A percentile compares a stretch with the other conserved stretches of the same genome.
These are phyloP conservation scores for Ammodytes marinus DNA, from an alignment of 2,113 vertebrate genomes.

Conservation along the genomic window DNA sequence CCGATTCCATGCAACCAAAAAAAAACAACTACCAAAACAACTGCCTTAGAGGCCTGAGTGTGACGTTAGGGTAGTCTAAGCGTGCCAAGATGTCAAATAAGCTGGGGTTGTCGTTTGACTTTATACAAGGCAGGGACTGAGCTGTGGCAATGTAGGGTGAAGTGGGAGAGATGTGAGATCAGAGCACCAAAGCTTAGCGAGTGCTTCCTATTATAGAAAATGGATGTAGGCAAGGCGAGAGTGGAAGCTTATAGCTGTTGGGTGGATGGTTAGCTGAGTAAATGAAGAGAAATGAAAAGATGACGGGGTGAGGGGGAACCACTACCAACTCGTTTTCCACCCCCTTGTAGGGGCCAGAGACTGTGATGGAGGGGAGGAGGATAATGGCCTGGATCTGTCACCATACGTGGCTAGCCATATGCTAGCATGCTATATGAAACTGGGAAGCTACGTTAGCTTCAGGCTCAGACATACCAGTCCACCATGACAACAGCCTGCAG, in stretches of 20 bases:
- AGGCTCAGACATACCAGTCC: constrained; percentile 34
- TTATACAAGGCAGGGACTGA: background rate
- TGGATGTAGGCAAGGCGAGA: background rate
- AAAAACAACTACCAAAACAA: constrained; percentile 80
- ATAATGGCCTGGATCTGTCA: constrained; percentile 34
- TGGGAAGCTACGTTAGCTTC: constrained; percentile 15
- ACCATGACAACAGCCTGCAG: constrained; percentile 39
- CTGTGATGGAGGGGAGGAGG: constrained; percentile 42
- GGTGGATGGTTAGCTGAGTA: background rate
- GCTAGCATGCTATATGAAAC: constrained; percentile 63
- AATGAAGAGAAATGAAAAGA: constrained; percentile 32
- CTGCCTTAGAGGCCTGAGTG: constrained; percentile 39
- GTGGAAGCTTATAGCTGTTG: background rate
- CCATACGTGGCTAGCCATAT: constrained; percentile 46
- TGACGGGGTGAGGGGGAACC: constrained; percentile 27
- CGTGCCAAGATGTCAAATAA: background rate
- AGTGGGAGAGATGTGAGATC: background rate
- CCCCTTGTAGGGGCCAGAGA: constrained; percentile 77
- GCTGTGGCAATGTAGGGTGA: background rate
- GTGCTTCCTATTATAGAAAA: too few species aligned
- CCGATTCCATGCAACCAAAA: constrained; percentile 88
- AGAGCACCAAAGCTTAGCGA: background rate
- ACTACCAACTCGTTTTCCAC: constrained; percentile 17
- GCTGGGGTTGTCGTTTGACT: background rate
- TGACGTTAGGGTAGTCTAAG: background rate